phyloP scores from a whole-genome alignment of 2,113 vertebrate species.

The Echinops telfairi region DNA sequence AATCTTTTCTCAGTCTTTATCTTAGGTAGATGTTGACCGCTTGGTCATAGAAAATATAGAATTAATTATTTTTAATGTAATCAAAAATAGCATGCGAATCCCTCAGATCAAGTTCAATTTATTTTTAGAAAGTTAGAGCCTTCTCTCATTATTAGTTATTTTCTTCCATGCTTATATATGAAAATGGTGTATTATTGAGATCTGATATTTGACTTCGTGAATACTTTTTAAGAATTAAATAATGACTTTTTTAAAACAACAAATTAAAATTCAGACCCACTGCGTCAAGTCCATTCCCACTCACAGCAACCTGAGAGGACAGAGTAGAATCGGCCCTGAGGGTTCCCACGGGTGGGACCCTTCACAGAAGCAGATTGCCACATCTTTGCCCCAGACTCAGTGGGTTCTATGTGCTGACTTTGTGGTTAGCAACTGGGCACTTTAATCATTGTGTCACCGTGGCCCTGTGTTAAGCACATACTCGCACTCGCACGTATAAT shows the following conservation, averaged over 20 bases:
- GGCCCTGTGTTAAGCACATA: not conserved
- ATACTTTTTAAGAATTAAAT: conserved; percentile 24
- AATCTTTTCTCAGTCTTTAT: not conserved
- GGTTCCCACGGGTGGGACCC: not conserved
- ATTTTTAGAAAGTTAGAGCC: not conserved
- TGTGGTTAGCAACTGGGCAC: not conserved
- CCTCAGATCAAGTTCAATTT: not conserved
- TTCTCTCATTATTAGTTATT: not conserved
- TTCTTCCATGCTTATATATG: not conserved
- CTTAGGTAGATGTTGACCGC: not conserved
- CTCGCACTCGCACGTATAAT: no score
- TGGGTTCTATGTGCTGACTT: not conserved
- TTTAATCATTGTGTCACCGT: not conserved
- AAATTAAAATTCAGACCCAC: not conserved
- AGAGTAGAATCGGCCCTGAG: not conserved
- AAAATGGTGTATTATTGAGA: not conserved
- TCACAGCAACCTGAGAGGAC: not conserved
- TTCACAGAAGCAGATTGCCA: not conserved
- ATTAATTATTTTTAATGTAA: not conserved
- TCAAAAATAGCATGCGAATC: conserved; percentile 42
- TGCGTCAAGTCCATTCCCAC: not conserved
- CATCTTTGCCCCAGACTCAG: not conserved
- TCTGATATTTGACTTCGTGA: not conserved
- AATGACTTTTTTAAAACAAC: not conserved
- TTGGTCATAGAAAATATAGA: not conserved